A percentile compares a stretch with the other conserved stretches of the same genome.
These are phyloP conservation scores for Huso huso DNA, from an alignment of 2,797 vertebrate genomes.

Conservation along the genomic window DNA sequence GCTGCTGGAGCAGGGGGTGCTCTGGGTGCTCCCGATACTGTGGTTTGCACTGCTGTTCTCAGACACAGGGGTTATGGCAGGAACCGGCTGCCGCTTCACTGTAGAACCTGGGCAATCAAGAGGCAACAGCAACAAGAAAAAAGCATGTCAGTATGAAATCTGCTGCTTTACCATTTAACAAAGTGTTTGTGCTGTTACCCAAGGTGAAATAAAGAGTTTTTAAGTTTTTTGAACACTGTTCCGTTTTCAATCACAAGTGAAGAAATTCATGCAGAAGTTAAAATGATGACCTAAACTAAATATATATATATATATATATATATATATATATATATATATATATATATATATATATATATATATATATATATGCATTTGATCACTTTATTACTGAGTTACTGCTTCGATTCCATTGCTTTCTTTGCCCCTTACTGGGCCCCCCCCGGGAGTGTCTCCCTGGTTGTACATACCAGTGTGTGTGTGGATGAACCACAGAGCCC, in stretches of 20 bases:
- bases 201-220: not conserved
- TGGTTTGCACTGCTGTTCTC: slow-evolving; percentile 95
- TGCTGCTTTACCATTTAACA: too few relatives aligned
- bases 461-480: slow-evolving; percentile 72
- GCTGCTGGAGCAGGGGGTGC: slow-evolving; percentile 81
- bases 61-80: slow-evolving; percentile 71
- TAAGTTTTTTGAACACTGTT: not conserved
- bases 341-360: too few relatives aligned
- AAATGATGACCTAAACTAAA: not conserved
- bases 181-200: not conserved
- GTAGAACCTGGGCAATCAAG: slow-evolving; percentile 67
- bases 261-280: not conserved
- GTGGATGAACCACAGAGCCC: slow-evolving; percentile 89
- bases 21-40: slow-evolving; percentile 94
- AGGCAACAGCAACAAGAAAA: slow-evolving; percentile 14
- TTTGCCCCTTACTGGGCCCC: slow-evolving; percentile 22
- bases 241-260: not conserved
- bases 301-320: too few relatives aligned
- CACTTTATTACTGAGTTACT: too few relatives aligned
- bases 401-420: slow-evolving; percentile 25
- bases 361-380: too few relatives aligned
- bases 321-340: too few relatives aligned
- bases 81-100: slow-evolving; percentile 76
- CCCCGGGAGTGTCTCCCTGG: too few relatives aligned
- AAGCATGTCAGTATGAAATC: not conserved